phyloP scores from a whole-genome alignment of 2,113 vertebrate species.

The Cheilinus undulatus region DNA sequence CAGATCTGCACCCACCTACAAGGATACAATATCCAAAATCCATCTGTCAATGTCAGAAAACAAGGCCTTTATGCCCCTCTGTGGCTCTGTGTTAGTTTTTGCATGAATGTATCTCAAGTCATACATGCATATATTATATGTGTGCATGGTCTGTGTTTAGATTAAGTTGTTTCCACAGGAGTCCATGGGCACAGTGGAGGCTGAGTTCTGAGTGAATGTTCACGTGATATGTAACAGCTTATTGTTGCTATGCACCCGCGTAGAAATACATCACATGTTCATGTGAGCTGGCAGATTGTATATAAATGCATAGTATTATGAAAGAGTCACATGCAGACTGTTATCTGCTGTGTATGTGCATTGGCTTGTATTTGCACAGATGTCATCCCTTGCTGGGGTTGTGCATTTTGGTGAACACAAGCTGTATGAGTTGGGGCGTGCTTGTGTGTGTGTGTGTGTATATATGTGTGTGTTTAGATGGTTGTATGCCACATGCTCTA shows the following conservation, averaged over 20 bases:
- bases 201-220: conserved; percentile 15
- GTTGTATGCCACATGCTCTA: conserved; percentile 58
- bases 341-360: background rate
- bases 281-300: background rate
- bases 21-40: conserved; percentile 82
- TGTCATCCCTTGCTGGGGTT: conserved; percentile 38
- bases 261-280: background rate
- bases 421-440: conserved; percentile 9
- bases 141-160: conserved; percentile 20
- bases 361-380: conserved; percentile 5
- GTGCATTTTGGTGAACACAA: conserved; percentile 5
- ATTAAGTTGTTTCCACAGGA: conserved; percentile 31
- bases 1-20: conserved; percentile 62
- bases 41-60: conserved; percentile 86
- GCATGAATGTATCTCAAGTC: conserved; percentile 16
- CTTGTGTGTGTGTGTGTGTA: conserved; percentile 14
- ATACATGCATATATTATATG: background rate
- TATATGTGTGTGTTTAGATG: conserved; percentile 24
- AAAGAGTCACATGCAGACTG: conserved; percentile 10
- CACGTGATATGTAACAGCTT: conserved; percentile 17
- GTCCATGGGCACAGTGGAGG: background rate
- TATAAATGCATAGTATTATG: background rate
- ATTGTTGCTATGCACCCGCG: background rate
- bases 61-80: conserved; percentile 25
- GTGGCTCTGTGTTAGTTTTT: conserved; percentile 15